Evolutionary conservation across 1,140 invertebrate species (phyloP).

Genomic region (Camponotus pennsylvanicus): DNA sequence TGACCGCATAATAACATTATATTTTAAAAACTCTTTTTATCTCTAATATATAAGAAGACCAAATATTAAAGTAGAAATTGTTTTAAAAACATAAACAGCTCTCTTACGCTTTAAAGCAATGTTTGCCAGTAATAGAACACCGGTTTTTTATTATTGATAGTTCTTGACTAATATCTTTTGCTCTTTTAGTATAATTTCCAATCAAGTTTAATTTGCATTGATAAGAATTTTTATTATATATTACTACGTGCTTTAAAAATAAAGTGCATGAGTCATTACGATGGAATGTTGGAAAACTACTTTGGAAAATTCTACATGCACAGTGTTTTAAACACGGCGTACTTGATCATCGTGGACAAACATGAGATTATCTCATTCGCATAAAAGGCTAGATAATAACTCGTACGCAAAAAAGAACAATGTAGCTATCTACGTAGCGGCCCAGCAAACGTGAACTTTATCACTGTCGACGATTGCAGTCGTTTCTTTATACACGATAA

Average conservation of each 20-base stretch:
- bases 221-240: too few species aligned
- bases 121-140: not conserved
- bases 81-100: not conserved
- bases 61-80: not conserved
- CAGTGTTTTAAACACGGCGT: not conserved
- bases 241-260: not conserved
- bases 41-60: not conserved
- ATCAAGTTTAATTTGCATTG: too few species aligned
- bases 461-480: constrained; percentile 18
- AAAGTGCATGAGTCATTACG: not conserved
- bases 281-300: not conserved
- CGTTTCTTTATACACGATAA: constrained; percentile 51
- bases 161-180: too few species aligned
- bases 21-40: not conserved
- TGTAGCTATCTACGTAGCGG: not conserved
- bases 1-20: not conserved
- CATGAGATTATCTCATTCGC: constrained; percentile 21
- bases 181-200: too few species aligned
- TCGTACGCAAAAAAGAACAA: not conserved
- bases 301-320: not conserved
- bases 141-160: not conserved
- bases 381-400: not conserved
- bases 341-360: not conserved
- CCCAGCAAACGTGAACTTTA: constrained; percentile 22
- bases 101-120: not conserved